Evolutionary conservation across 2,113 vertebrate genomes (phyloP), one percentile per base, ranked within the genome.

Genomic region (Cisticola juncidis): DNA sequence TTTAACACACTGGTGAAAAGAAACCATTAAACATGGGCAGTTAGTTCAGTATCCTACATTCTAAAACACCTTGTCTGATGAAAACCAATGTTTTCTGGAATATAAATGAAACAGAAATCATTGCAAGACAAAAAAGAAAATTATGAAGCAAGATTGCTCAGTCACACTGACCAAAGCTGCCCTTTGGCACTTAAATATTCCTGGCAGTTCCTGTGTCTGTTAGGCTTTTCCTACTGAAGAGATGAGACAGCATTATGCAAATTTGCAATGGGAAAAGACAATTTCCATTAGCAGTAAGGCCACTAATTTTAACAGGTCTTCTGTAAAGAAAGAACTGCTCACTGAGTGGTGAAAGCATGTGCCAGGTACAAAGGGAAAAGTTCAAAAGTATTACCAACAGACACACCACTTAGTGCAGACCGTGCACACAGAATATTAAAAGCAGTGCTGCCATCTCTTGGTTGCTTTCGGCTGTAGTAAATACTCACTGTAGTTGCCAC

Each of bases 371-470:
- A 87, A 79, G 10, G 12, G 47, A 61, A 69, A 90, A 78, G 54
- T 72, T 85, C 73, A 53, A 21, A 18, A 56, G 28, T 13, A 3
- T 20, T 62, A 56, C 29, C 62, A 86, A 73, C 48, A 94, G 50
- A 76, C 31, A 33, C 29, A 70, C 16, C 58, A 68, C 31, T 62
- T 44, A 45, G 50, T 9, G 54, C 26, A 72, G 62, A 35, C 33
- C 20, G 42, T 25, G 29, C 24, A 40, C 44, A 18, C 8, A 35
- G 31, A 78, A 95, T 95, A 95, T 36, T 53, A 97, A 95, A 97
- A 98, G 86, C 95, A 54, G 93, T 97, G 97, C 97, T 97, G 97
- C 97, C 98, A 97, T 83, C 97, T 97, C 85, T 98, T 91, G 97
- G 94, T 45, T 92, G 65, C 0, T 92, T 70, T 80, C 53, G 79